A percentile compares a stretch with the other conserved stretches of the same genome.
phyloP scores from a whole-genome alignment of 2,888 invertebrate species.

The Orthosia cruda region DNA sequence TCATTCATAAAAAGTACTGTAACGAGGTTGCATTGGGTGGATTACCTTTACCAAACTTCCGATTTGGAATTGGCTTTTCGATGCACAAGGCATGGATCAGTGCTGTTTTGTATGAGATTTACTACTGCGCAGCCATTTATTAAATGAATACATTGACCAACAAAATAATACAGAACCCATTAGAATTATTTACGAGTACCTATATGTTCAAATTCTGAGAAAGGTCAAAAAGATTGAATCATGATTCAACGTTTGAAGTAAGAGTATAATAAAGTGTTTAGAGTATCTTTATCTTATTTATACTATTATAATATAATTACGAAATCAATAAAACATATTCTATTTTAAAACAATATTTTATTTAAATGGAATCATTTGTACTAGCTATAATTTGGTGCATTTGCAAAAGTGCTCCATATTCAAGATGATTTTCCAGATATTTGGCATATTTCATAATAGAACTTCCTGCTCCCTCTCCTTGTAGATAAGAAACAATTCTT shows the following conservation, averaged over 20 bases:
- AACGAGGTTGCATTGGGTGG: no score
- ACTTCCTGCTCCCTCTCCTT: constrained; percentile 69
- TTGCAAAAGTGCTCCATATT: constrained; percentile 73
- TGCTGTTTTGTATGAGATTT: no score
- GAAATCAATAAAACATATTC: constrained; percentile 46
- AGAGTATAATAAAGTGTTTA: background rate
- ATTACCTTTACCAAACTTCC: no score
- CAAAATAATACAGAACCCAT: no score
- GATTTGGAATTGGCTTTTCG: no score
- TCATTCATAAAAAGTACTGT: no score
- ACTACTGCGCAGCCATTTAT: no score
- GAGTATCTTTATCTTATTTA: background rate
- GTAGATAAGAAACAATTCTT: constrained; percentile 74
- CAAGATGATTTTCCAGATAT: constrained; percentile 74
- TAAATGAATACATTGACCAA: no score
- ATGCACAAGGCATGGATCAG: no score
- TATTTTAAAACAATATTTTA: constrained; percentile 50
- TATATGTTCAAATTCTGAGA: no score
- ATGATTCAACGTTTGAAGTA: background rate
- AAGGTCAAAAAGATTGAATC: no score
- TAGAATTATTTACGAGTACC: no score
- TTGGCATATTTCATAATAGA: constrained; percentile 72
- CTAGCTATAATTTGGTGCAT: constrained; percentile 72
- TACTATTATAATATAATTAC: background rate
- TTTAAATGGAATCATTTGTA: constrained; percentile 70